These are phyloP conservation scores for Psittacus erithacus DNA, from an alignment of 2,113 vertebrate genomes.

Conservation along the genomic window DNA sequence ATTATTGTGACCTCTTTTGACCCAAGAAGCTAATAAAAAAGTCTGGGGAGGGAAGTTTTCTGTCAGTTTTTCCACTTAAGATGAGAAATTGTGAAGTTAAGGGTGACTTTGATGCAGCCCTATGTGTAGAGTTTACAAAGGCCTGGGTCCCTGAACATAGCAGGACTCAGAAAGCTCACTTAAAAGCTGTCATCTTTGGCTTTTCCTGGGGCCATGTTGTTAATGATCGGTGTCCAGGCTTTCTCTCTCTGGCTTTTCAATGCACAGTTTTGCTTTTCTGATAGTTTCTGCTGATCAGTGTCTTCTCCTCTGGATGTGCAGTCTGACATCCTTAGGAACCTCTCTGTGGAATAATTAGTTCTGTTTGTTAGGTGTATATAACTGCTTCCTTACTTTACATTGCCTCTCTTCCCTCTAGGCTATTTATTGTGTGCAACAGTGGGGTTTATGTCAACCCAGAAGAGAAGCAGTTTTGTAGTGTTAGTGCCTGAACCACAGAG, in stretches of 20 bases:
- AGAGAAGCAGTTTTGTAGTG: not conserved
- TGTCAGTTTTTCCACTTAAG: not conserved
- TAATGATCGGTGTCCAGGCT: not conserved
- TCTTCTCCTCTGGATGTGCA: not conserved
- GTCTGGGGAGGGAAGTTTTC: not conserved
- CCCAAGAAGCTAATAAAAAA: not conserved
- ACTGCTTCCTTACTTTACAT: not conserved
- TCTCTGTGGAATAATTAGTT: not conserved
- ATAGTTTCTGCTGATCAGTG: not conserved
- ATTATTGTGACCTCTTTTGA: not conserved
- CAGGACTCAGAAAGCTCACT: not conserved
- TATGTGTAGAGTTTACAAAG: not conserved
- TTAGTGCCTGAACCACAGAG: not conserved
- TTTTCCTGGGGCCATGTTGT: not conserved
- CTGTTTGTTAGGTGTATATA: not conserved
- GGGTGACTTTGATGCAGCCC: not conserved
- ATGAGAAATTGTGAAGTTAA: not conserved
- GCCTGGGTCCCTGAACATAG: not conserved
- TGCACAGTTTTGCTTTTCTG: not conserved
- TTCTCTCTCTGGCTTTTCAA: not conserved
- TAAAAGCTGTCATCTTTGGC: not conserved
- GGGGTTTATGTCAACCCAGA: not conserved
- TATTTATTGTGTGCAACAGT: accelerated
- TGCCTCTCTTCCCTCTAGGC: not conserved
- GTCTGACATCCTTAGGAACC: not conserved